Evolutionary conservation across 2,797 vertebrate genomes (phyloP), one percentile per base, ranked within the genome.

Genomic region (Myiotriccus ornatus): DNA sequence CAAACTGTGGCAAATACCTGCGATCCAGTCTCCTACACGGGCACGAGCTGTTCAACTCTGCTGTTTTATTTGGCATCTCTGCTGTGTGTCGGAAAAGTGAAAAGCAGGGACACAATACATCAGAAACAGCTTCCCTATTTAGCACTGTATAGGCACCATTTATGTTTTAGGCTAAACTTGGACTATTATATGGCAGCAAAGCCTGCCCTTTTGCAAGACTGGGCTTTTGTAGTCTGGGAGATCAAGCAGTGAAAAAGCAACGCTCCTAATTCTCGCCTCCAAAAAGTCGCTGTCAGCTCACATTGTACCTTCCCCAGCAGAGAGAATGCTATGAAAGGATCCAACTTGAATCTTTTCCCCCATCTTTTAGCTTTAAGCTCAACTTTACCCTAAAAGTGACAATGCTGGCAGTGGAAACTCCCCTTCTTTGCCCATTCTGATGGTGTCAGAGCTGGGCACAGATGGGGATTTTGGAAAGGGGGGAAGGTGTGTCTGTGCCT

Each of bases 311-410:
- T 90, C 69, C 65, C 44, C 44, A 70, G 80, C 63, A 69, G 68
- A 63, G n/a, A 70, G 49, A 50, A 88, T 55, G 44, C 53, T 88
- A 44, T 53, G 90, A 92, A 95, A 89, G 88, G 79, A 91, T 93
- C 89, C 24, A 55, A 37, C 82, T 63, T 82, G 90, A 93, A 71
- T 64, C 50, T 86, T 56, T 93, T 75, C 90, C 59, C 60, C 68
- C 14, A 21, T 49, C 77, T 89, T 70, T 57, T 57, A 87, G 89
- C 90, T 89, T 55, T 65, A 78, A 89, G 64, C 75, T 84, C 16
- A 1, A 16, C 16, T 76, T 86, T 65, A 70, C 43, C 82, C 80
- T 70, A 39, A 55, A 94, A 97, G 71, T 74, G 87, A 81, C 78
- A 84, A 16, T 17, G 43, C 76, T 34, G 46, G 87, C 84, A 79